Evolutionary conservation across 2,113 vertebrate genomes (phyloP).

Genomic region (Vidua macroura): DNA sequence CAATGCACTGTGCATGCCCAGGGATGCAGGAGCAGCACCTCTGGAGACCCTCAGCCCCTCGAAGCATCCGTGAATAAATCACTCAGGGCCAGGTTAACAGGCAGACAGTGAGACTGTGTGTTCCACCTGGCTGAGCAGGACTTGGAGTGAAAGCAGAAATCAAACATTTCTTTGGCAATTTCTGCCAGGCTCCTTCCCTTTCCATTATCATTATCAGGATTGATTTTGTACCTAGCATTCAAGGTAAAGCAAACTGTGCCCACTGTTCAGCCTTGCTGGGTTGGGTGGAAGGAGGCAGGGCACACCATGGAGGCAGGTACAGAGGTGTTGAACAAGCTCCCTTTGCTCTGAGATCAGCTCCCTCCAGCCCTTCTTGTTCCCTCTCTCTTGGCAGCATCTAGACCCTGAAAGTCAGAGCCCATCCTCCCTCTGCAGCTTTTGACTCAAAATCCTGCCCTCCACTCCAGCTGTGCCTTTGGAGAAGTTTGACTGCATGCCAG

Average conservation of each 20-base stretch:
- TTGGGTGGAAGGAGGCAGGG: neutral
- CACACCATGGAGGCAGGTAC: neutral
- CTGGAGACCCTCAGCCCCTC: neutral
- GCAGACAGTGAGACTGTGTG: neutral
- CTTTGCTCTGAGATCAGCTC: neutral
- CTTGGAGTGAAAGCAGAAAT: slow-evolving; percentile 15
- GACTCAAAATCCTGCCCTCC: neutral
- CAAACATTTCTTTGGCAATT: slow-evolving; percentile 14
- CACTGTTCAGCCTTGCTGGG: neutral
- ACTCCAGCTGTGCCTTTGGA: neutral
- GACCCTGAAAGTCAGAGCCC: neutral
- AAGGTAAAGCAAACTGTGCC: slow-evolving; percentile 14
- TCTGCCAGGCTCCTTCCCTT: slow-evolving; percentile 15
- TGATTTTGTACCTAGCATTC: neutral
- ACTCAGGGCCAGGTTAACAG: neutral
- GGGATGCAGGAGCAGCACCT: neutral
- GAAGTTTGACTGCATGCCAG: neutral
- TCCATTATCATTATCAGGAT: neutral
- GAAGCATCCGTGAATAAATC: neutral
- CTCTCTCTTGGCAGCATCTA: neutral
- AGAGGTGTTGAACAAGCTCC: neutral
- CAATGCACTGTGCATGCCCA: neutral
- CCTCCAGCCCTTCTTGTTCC: neutral
- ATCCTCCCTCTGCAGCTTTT: neutral
- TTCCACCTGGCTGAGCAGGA: slow-evolving; percentile 22